Evolutionary conservation across 2,113 vertebrate species (phyloP).

Genomic region (Callithrix jacchus): DNA sequence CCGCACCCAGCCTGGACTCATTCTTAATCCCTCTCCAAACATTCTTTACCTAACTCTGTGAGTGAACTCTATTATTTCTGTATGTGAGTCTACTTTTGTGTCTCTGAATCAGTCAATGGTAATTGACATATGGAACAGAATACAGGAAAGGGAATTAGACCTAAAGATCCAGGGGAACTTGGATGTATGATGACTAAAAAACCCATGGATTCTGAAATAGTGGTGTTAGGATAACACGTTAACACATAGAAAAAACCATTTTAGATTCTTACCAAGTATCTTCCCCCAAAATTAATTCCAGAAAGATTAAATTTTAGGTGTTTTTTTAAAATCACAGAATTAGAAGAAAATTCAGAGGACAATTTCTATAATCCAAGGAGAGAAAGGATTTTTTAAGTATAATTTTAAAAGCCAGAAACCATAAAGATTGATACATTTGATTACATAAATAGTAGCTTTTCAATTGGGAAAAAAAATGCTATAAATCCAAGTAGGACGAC

Average conservation of each 20-base stretch:
- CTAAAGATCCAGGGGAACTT: background rate
- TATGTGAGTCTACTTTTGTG: background rate
- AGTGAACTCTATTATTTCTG: background rate
- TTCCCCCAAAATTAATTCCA: background rate
- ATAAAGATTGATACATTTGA: background rate
- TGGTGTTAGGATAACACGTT: background rate
- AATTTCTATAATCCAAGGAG: background rate
- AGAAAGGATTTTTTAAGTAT: background rate
- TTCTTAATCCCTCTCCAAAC: background rate
- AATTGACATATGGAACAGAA: background rate
- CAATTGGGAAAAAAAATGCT: background rate
- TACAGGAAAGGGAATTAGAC: background rate
- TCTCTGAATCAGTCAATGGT: background rate
- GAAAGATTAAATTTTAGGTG: background rate
- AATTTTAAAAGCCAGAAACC: background rate
- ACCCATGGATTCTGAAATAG: background rate
- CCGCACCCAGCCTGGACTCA: no score
- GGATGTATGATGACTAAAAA: background rate
- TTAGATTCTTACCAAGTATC: background rate
- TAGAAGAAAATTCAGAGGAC: background rate
- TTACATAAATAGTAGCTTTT: constrained; percentile 3
- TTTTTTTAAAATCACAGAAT: constrained; percentile 3
- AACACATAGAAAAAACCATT: background rate
- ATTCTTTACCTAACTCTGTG: background rate
- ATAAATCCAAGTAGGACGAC: constrained; percentile 25